A percentile compares a stretch with the other conserved stretches of the same genome.
Conservation (phyloP, 1,140 invertebrate species). For the Odontomachus brunneus region DNA sequence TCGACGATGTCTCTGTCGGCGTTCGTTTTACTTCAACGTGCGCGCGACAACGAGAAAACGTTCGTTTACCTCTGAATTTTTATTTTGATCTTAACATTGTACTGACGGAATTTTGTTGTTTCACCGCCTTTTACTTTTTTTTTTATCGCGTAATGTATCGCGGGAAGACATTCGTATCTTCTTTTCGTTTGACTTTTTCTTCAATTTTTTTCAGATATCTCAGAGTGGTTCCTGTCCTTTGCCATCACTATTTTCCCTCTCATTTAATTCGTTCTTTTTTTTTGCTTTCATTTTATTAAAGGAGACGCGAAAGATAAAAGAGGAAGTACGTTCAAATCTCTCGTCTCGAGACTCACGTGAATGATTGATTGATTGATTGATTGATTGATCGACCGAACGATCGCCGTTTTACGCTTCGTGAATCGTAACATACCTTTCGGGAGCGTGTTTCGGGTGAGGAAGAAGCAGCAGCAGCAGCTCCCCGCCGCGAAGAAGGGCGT, state of each 20-base stretch:
- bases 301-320: slow-evolving; percentile 69
- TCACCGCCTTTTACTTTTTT: not conserved
- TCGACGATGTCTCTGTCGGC: too few relatives aligned
- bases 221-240: slow-evolving; percentile 79
- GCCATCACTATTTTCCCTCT: slow-evolving; percentile 80
- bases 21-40: too few relatives aligned
- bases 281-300: slow-evolving; percentile 37
- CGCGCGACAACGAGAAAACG: too few relatives aligned
- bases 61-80: not conserved
- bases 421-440: slow-evolving; percentile 31
- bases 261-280: slow-evolving; percentile 76
- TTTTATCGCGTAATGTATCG: not conserved
- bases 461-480: slow-evolving; percentile 39
- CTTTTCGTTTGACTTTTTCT: slow-evolving; percentile 24
- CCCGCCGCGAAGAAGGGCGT: slow-evolving; percentile 61
- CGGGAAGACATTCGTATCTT: slow-evolving; percentile 13
- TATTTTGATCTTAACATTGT: not conserved
- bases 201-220: slow-evolving; percentile 21
- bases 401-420: slow-evolving; percentile 48
- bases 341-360: slow-evolving; percentile 63
- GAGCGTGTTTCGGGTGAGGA: slow-evolving; percentile 34
- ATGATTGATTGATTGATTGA: slow-evolving; percentile 25
- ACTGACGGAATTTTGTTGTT: not conserved
- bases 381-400: not conserved
- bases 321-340: slow-evolving; percentile 73